phyloP scores from a whole-genome alignment of 2,113 vertebrate species.

The Nothoprocta pentlandii region DNA sequence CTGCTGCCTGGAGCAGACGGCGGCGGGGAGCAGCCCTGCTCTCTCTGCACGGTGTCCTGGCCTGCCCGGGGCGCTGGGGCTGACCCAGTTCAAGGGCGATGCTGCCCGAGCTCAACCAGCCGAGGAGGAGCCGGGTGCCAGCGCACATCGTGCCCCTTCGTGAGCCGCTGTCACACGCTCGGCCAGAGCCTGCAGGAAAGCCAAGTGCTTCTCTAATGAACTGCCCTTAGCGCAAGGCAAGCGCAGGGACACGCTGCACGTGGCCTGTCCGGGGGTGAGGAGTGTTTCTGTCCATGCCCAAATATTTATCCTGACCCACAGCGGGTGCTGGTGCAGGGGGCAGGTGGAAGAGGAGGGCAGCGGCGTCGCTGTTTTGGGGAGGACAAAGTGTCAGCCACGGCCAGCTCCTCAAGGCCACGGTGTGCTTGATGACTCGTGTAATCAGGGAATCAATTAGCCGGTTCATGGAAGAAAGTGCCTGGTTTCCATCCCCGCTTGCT shows the following conservation, averaged over 20 bases:
- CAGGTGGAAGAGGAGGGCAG: fast-evolving
- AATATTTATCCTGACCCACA: background rate
- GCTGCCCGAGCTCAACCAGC: background rate
- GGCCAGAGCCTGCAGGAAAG: background rate
- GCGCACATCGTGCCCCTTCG: fast-evolving
- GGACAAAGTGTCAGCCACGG: background rate
- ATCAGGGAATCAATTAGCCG: background rate
- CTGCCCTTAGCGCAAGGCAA: too few relatives aligned
- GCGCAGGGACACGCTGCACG: fast-evolving
- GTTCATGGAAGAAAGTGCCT: background rate
- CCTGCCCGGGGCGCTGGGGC: background rate
- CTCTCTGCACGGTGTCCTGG: too few relatives aligned
- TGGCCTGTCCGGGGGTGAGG: background rate
- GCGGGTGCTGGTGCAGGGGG: fast-evolving
- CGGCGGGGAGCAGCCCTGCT: background rate
- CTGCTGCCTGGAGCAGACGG: too few relatives aligned
- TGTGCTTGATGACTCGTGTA: background rate
- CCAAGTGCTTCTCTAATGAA: background rate
- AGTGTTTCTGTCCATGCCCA: background rate
- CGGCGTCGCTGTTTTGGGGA: background rate
- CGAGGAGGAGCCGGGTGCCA: fast-evolving
- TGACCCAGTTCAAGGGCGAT: fast-evolving
- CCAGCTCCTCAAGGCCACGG: fast-evolving
- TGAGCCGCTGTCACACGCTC: background rate
- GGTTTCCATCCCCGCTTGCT: background rate